phyloP scores from a whole-genome alignment of 2,797 vertebrate species.

The Dallia pectoralis region DNA sequence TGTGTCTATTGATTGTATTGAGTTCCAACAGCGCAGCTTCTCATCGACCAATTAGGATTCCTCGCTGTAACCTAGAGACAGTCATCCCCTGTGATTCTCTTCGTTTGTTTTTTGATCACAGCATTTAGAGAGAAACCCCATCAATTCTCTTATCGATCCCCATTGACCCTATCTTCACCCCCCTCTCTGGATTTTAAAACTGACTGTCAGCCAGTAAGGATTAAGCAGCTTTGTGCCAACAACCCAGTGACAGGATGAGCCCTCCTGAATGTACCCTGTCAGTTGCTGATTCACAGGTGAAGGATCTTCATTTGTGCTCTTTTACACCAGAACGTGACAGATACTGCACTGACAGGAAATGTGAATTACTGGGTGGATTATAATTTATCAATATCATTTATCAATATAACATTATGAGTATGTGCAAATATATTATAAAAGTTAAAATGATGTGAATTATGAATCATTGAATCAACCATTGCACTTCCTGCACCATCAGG shows the following conservation, averaged over 20 bases:
- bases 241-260: slow-evolving; percentile 31
- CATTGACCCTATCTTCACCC: slow-evolving; percentile 7
- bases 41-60: background rate
- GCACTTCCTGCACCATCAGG: too few species aligned
- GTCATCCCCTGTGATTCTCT: background rate
- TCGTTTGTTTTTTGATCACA: slow-evolving; percentile 21
- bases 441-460: too few species aligned
- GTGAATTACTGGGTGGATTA: too few species aligned
- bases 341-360: too few species aligned
- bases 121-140: slow-evolving; percentile 19
- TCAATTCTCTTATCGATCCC: slow-evolving; percentile 43
- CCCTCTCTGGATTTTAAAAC: slow-evolving; percentile 3
- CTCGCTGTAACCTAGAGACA: slow-evolving; percentile 9
- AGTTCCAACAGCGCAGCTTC: background rate
- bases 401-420: too few species aligned
- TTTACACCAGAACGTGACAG: too few species aligned
- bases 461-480: too few species aligned
- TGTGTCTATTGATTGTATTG: background rate
- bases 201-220: slow-evolving; percentile 47
- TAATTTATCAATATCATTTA: too few species aligned
- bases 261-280: slow-evolving; percentile 24
- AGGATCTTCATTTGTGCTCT: too few species aligned
- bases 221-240: slow-evolving; percentile 42
- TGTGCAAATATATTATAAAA: too few species aligned
- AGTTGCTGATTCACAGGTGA: slow-evolving; percentile 8